phyloP scores from a whole-genome alignment of 1,140 invertebrate genomes.

The Aphaenogaster ashmeadi region DNA sequence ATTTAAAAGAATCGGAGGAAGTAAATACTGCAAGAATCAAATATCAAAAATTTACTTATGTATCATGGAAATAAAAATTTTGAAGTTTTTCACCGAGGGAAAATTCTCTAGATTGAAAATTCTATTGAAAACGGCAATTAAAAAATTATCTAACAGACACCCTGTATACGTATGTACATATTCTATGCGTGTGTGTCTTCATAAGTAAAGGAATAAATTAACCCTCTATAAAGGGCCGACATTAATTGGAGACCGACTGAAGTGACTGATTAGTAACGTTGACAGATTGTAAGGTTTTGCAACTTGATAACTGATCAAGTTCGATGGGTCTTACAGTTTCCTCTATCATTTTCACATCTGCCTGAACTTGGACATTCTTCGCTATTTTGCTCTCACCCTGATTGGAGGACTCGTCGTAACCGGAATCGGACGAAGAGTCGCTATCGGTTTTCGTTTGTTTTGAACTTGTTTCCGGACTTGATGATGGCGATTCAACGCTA shows the following conservation, averaged over 20 bases:
- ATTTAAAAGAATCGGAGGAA: neutral
- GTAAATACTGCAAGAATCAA: neutral
- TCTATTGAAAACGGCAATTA: neutral
- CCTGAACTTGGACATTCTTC: constrained; percentile 74
- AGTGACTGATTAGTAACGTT: constrained; percentile 84
- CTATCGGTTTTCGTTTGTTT: constrained; percentile 86
- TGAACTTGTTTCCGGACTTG: constrained; percentile 71
- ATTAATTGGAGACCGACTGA: constrained; percentile 86
- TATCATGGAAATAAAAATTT: constrained; percentile 31
- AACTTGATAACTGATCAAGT: constrained; percentile 78
- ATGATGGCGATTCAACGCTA: constrained; percentile 80
- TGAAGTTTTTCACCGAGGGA: neutral
- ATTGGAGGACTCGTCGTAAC: constrained; percentile 90
- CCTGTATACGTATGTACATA: constrained; percentile 65
- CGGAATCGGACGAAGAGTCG: constrained; percentile 89
- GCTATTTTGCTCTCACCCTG: constrained; percentile 80
- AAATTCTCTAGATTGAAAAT: constrained; percentile 2
- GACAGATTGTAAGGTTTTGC: constrained; percentile 83
- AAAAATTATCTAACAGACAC: constrained; percentile 30
- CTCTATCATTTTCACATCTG: constrained; percentile 75
- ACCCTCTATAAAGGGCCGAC: constrained; percentile 82
- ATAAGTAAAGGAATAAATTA: constrained; percentile 85
- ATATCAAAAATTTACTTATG: constrained; percentile 1
- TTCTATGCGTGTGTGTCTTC: constrained; percentile 68
- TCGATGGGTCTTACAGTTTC: constrained; percentile 76